Percentiles rank a stretch among this genome's conserved stretches.
phyloP scores from a whole-genome alignment of 1,140 invertebrate species.

The Apis florea region DNA sequence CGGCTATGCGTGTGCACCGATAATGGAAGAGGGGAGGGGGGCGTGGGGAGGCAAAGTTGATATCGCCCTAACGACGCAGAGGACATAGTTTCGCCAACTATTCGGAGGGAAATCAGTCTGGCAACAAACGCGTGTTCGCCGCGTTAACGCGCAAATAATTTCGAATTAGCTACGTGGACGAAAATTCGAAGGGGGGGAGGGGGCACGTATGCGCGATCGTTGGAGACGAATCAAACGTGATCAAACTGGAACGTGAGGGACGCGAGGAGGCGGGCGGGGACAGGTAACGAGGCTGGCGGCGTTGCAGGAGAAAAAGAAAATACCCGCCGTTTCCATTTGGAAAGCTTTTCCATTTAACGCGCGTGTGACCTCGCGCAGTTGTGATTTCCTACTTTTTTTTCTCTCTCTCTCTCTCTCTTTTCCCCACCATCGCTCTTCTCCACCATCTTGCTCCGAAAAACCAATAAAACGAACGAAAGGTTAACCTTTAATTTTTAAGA shows the following conservation, averaged over 20 bases:
- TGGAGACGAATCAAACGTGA: conserved; percentile 53
- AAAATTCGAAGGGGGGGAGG: no score
- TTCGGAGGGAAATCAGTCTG: conserved; percentile 41
- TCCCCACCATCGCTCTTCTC: not conserved
- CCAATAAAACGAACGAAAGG: conserved; percentile 18
- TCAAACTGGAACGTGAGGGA: conserved; percentile 46
- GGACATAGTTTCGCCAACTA: conserved; percentile 51
- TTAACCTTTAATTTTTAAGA: conserved; percentile 50
- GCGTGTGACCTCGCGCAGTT: not conserved
- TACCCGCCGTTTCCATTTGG: conserved; percentile 29
- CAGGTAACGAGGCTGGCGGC: conserved; percentile 38
- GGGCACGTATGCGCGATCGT: conserved; percentile 39
- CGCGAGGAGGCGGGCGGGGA: not conserved
- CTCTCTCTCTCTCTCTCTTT: not conserved
- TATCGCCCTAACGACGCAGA: conserved; percentile 7
- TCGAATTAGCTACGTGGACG: conserved; percentile 37
- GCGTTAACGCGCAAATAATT: conserved; percentile 57
- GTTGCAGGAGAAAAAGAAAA: conserved; percentile 42
- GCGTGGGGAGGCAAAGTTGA: not conserved
- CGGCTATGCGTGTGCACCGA: conserved; percentile 18
- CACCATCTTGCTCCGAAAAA: conserved; percentile 14
- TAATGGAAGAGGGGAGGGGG: not conserved
- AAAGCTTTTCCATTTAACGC: conserved; percentile 46
- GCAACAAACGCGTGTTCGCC: conserved; percentile 17
- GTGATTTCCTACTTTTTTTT: not conserved